Evolutionary conservation across 2,888 invertebrate species (phyloP), one percentile per base, ranked within the genome.

Genomic region (Agrilus cyanescens): DNA sequence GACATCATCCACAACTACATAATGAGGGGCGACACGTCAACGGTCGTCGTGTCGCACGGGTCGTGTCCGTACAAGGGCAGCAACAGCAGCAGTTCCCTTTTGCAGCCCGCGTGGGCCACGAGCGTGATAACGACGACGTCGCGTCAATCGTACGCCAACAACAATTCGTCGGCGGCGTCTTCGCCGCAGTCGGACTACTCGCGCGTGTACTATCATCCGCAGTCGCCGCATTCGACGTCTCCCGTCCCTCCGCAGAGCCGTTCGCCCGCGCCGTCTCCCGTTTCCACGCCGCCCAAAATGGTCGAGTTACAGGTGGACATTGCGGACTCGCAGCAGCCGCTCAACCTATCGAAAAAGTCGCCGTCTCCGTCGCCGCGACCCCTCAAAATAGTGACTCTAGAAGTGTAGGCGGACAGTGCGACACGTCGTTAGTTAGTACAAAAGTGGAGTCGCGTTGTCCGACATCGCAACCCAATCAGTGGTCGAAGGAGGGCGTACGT

Each of bases 1-100:
- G 91, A 93, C 67, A 84, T 90, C 59, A 88, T 93, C 62, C 90
- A 90, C 68, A 88, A 85, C 64, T 88, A 87, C 67, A 87, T 93
- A 65, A 87, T 90, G 80, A 77, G 87, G 46, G 80, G 78, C 3
- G 82, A 83, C 55, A 63, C 67, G 44, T 25, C 25, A 4, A 62
- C 67, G 12, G 48, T 56, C 12, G 66, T 70, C 0, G 71, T 72
- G 5, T 70, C 73, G 2, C 70, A 73, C 47, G 69, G 72, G 47
- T 68, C 75, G 56, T 64, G 65, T 46, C 62, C 65, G 20, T 65
- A 62, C 57, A 64, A 61, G 50, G 48, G 51, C 15, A 56, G 46
- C 54, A 59, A 46, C 35, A 48, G 51, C 14, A 56, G 46, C 54
- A 59, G 46, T 37, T 55, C 55, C 30, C 48, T 63, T 30, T 43